Evolutionary conservation across 2,888 invertebrate genomes (phyloP).

Genomic region (Pardosa pseudoannulata): DNA sequence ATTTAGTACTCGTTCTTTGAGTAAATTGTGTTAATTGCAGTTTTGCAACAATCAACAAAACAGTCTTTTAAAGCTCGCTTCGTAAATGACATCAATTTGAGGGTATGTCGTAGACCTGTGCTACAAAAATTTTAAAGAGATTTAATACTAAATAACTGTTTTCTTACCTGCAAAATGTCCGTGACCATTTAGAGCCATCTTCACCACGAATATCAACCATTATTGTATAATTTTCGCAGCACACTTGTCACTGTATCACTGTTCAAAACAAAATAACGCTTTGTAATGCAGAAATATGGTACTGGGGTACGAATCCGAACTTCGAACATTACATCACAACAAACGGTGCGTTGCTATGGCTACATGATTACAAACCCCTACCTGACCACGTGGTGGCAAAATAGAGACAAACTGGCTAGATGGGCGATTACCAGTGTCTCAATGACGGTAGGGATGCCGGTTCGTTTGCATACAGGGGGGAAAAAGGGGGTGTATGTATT

Average conservation of each 20-base stretch:
- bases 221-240: not conserved
- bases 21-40: too few species aligned
- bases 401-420: not conserved
- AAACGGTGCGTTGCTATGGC: slow-evolving; percentile 51
- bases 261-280: slow-evolving; percentile 21
- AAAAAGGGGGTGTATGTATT: too few species aligned
- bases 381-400: slow-evolving; percentile 49
- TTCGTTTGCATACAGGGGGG: not conserved
- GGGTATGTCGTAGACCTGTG: too few species aligned
- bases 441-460: not conserved
- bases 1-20: too few species aligned
- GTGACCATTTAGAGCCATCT: slow-evolving; percentile 60
- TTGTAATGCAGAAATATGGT: not conserved
- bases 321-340: slow-evolving; percentile 53
- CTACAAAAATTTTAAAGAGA: too few species aligned
- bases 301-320: slow-evolving; percentile 25
- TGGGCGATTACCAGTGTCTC: not conserved
- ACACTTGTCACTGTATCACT: not conserved
- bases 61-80: too few species aligned
- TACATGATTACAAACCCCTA: slow-evolving; percentile 59
- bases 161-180: slow-evolving; percentile 61
- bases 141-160: too few species aligned
- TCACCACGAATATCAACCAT: slow-evolving; percentile 60
- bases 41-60: too few species aligned
- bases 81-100: too few species aligned